Base-by-base conservation (phyloP, 1,140 invertebrate species). In the Ceratina australensis region DNA sequence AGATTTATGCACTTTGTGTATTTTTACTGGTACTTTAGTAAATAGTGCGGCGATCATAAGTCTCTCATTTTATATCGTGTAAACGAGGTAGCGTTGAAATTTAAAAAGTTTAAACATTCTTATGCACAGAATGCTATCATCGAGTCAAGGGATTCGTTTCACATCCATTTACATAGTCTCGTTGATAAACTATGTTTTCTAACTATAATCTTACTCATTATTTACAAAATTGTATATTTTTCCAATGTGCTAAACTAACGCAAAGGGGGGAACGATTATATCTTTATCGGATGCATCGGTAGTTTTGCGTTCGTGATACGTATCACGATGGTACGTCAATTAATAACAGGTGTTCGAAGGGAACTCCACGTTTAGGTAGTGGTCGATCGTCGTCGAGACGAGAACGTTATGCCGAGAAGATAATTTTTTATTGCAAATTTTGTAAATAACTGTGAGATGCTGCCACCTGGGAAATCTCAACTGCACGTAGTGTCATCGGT, bases 381-480 rank as follows among this genome's bases (percentile, higher is more conserved):
- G 22, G 20, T 59, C 42, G 16, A 12, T 42, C n/a, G 0, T n/a
- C n/a, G n/a, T n/a, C n/a, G 16, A 56, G 13, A 33, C 22, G 1
- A 15, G 5, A 15, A 68, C 33, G n/a, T 20, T 16, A 20, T 33
- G 22, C 0, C 0, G 16, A 26, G 20, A n/a, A 20, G 13, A 18
- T 66, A 26, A 13, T 33, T 67, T 33, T 18, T 50, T 20, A 22
- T 59, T 59, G 1, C 5, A 59, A 52, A 63, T 69, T 66, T 76
- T 63, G 56, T 77, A 66, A 72, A 65, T 56, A 72, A 72, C 74
- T 59, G 71, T 65, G 47, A 64, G 63, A 67, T 84, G 79, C 78
- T 79, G 82, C 82, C 82, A 84, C 69, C 82, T 84, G 52, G 26
- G 28, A 7, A 47, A 13, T 77, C 7, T 56, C 22, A 52, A 42